Conservation (phyloP, 1,140 invertebrate genomes). For the Drosophila kikkawai region DNA sequence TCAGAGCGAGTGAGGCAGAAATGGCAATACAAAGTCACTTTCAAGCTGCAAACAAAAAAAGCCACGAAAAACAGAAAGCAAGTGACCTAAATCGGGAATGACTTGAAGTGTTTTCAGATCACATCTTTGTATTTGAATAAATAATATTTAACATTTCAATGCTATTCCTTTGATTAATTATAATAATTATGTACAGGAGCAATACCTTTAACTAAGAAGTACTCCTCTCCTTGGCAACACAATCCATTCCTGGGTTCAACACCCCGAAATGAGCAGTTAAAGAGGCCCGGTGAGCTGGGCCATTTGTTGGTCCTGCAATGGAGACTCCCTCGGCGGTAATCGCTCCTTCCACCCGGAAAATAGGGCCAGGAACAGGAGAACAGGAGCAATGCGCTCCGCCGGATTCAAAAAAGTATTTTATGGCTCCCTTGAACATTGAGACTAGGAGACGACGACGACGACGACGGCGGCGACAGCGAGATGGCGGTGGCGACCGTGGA, state of each 20-base stretch:
- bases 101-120: background rate
- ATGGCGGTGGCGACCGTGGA: constrained; percentile 36
- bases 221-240: background rate
- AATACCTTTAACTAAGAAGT: no score
- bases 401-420: constrained; percentile 72
- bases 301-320: constrained; percentile 54
- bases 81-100: constrained; percentile 5
- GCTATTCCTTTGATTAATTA: background rate
- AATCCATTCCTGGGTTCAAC: constrained; percentile 31
- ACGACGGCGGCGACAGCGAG: background rate
- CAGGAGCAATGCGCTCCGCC: constrained; percentile 41
- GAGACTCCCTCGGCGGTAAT: constrained; percentile 48
- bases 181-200: background rate
- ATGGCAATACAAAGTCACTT: constrained; percentile 9
- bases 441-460: constrained; percentile 49
- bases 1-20: constrained; percentile 5
- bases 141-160: background rate
- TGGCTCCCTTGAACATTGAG: constrained; percentile 76
- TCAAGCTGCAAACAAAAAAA: background rate
- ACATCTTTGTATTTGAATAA: no score
- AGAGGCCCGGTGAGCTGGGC: constrained; percentile 35
- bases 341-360: constrained; percentile 24
- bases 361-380: constrained; percentile 29
- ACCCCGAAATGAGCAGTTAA: constrained; percentile 48
- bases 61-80: background rate